phyloP scores from a whole-genome alignment of 2,113 vertebrate species.

The Strix aluco region DNA sequence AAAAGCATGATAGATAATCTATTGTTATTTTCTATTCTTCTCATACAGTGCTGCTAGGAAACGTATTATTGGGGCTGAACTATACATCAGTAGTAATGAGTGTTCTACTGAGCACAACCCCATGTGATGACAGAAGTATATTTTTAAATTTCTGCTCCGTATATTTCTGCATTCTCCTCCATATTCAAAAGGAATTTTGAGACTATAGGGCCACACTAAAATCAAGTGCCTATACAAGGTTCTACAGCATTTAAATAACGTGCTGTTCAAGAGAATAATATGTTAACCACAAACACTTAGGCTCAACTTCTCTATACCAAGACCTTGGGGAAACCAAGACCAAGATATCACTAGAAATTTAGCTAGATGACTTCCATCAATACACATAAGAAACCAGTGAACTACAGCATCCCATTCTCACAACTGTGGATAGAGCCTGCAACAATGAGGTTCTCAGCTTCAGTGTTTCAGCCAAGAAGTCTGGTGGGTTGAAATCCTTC shows the following conservation, averaged over 20 bases:
- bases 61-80: not conserved
- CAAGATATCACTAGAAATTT: not conserved
- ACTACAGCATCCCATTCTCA: not conserved
- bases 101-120: not conserved
- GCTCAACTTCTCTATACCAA: not conserved
- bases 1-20: not conserved
- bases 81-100: rapidly evolving
- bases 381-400: not conserved
- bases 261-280: not conserved
- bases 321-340: not conserved
- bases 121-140: rapidly evolving
- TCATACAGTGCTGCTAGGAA: not conserved
- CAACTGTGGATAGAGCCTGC: too few relatives aligned
- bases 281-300: rapidly evolving
- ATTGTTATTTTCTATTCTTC: not conserved
- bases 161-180: not conserved
- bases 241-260: not conserved
- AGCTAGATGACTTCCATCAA: not conserved
- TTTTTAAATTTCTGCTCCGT: not conserved
- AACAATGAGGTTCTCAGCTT: not conserved
- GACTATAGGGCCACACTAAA: not conserved
- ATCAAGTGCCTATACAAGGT: not conserved
- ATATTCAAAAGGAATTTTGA: not conserved
- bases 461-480: not conserved
- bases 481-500: not conserved